phyloP scores from a whole-genome alignment of 1,140 invertebrate species.

The Trachelipus rathkii region DNA sequence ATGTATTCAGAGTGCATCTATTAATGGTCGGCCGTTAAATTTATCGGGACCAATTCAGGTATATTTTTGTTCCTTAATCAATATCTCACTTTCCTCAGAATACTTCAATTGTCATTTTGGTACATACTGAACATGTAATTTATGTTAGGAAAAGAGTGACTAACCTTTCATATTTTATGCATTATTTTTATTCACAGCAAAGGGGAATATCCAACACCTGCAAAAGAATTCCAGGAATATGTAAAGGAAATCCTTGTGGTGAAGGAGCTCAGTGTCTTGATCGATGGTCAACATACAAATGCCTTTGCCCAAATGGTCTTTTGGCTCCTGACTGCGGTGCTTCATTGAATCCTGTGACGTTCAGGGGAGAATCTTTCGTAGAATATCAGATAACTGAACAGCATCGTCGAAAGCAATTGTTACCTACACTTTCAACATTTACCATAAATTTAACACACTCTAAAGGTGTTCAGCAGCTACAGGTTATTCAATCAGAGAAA shows the following conservation, averaged over 20 bases:
- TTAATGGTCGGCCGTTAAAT: conserved; percentile 77
- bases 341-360: conserved; percentile 71
- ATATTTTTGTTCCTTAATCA: neutral
- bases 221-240: conserved; percentile 57
- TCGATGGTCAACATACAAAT: conserved; percentile 61
- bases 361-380: conserved; percentile 70
- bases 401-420: conserved; percentile 74
- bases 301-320: conserved; percentile 61
- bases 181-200: conserved; percentile 52
- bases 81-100: no score
- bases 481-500: conserved; percentile 29
- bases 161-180: neutral
- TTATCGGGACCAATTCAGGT: conserved; percentile 64
- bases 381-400: conserved; percentile 77
- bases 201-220: conserved; percentile 70
- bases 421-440: conserved; percentile 66
- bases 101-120: no score
- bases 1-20: conserved; percentile 80
- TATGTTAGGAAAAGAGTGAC: neutral
- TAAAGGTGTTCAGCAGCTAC: conserved; percentile 56
- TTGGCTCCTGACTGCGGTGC: conserved; percentile 71
- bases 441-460: conserved; percentile 59
- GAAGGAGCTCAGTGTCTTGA: conserved; percentile 69
- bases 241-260: conserved; percentile 59
- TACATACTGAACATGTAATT: neutral